These are phyloP conservation scores for Ispidina picta DNA, from an alignment of 2,797 vertebrate genomes.

Conservation along the genomic window DNA sequence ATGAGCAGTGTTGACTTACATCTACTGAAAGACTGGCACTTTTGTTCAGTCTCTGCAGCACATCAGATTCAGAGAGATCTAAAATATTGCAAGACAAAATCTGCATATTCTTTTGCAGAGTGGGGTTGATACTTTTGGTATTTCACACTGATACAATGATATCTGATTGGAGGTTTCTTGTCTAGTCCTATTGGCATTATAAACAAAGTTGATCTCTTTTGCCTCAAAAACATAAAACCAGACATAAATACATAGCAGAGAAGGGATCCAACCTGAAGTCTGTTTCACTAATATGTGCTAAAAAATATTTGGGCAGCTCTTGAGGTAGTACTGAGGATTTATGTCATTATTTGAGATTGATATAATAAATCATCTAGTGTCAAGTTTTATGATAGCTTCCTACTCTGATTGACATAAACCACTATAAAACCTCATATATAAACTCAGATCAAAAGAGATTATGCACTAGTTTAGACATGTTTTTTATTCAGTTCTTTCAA, in stretches of 20 bases:
- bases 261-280: not conserved
- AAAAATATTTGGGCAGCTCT: constrained; percentile 21
- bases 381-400: constrained; percentile 1
- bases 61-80: not conserved
- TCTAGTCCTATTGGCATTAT: not conserved
- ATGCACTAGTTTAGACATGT: constrained; percentile 20
- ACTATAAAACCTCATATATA: constrained; percentile 35
- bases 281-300: not conserved
- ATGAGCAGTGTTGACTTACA: not conserved
- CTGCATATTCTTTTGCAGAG: not conserved
- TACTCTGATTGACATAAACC: constrained; percentile 12
- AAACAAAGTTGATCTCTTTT: not conserved
- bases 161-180: not conserved
- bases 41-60: not conserved
- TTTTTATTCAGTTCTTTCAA: constrained; percentile 28
- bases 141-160: not conserved
- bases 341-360: constrained; percentile 10
- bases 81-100: not conserved
- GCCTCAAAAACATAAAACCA: not conserved
- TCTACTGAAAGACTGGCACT: not conserved
- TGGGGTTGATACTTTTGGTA: not conserved
- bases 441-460: constrained; percentile 49
- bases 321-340: not conserved
- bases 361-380: constrained; percentile 28
- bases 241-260: constrained; percentile 7